A percentile compares a stretch with the other conserved stretches of the same genome.
Conservation (phyloP, 1,140 invertebrate genomes). For the Drosophila pachea region DNA sequence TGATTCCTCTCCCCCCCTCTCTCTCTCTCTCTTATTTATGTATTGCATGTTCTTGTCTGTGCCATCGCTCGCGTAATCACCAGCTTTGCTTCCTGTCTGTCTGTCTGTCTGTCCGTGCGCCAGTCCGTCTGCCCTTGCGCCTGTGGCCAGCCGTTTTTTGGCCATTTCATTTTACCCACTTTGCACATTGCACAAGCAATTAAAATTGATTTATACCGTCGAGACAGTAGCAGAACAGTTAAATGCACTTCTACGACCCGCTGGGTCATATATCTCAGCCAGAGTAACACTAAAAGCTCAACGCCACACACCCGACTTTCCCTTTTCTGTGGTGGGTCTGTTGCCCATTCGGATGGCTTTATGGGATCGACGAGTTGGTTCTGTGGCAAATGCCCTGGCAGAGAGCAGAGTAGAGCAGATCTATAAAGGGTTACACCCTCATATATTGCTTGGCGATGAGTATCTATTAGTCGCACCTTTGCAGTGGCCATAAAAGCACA, state of each 20-base stretch:
- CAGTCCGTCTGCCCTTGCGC: slow-evolving; percentile 14
- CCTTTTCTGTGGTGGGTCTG: slow-evolving; percentile 6
- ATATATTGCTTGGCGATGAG: too few relatives aligned
- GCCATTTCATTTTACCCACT: slow-evolving; percentile 54
- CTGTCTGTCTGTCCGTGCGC: not conserved
- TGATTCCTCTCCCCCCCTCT: too few relatives aligned
- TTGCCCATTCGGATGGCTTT: not conserved
- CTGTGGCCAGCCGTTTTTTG: slow-evolving; percentile 9
- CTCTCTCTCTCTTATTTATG: not conserved
- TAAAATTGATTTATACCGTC: slow-evolving; percentile 74
- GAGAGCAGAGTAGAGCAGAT: not conserved
- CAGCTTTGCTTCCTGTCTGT: slow-evolving; percentile 2
- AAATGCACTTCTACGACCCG: slow-evolving; percentile 60
- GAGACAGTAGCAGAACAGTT: slow-evolving; percentile 64
- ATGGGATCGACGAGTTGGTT: too few relatives aligned
- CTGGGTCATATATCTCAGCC: slow-evolving; percentile 53
- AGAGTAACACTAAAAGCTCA: slow-evolving; percentile 19
- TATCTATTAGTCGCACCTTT: too few relatives aligned
- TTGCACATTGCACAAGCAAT: slow-evolving; percentile 74
- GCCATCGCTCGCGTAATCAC: not conserved
- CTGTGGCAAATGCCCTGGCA: too few relatives aligned
- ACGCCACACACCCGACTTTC: slow-evolving; percentile 13
- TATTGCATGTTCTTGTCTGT: slow-evolving; percentile 12
- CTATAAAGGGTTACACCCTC: too few relatives aligned
- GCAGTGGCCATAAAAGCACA: too few relatives aligned